A percentile compares a stretch with the other conserved stretches of the same genome.
These are phyloP conservation scores for Martes flavigula DNA, from an alignment of 2,797 vertebrate species.

Conservation along the genomic window DNA sequence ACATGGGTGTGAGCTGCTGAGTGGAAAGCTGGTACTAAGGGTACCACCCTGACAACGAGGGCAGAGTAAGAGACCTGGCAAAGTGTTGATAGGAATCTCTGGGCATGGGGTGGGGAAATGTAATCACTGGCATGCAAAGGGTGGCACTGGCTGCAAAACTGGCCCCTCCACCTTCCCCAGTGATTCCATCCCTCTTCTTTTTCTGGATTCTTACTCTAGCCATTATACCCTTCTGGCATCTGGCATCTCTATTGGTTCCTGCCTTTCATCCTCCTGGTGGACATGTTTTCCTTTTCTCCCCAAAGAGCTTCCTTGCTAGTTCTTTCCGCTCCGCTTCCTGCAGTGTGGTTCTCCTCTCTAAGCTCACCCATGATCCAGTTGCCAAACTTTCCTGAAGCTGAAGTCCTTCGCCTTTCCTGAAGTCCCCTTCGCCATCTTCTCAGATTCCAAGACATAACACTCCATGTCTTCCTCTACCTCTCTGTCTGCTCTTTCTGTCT, in stretches of 20 bases:
- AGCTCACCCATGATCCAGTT: not conserved
- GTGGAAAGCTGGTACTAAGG: slow-evolving; percentile 49
- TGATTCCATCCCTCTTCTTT: slow-evolving; percentile 3
- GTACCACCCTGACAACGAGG: slow-evolving; percentile 57
- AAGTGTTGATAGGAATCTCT: slow-evolving; percentile 59
- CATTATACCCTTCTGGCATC: not conserved
- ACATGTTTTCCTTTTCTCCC: not conserved
- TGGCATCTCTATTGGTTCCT: not conserved
- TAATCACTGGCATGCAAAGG: not conserved
- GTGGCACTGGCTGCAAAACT: slow-evolving; percentile 50
- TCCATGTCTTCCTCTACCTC: not conserved
- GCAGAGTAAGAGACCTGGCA: slow-evolving; percentile 36
- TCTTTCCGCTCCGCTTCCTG: not conserved
- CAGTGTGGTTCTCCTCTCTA: not conserved
- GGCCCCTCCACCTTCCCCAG: slow-evolving; percentile 5
- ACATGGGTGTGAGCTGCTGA: slow-evolving; percentile 34
- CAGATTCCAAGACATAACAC: not conserved
- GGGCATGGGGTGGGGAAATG: slow-evolving; percentile 7
- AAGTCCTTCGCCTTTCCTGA: no score
- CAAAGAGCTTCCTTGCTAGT: not conserved
- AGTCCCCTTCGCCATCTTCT: not conserved
- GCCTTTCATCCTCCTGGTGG: not conserved
- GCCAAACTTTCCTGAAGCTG: not conserved
- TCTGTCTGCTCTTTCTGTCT: not conserved
- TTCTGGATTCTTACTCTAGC: not conserved